Conservation (phyloP, 2,888 invertebrate species). For the Epirrita christyi region DNA sequence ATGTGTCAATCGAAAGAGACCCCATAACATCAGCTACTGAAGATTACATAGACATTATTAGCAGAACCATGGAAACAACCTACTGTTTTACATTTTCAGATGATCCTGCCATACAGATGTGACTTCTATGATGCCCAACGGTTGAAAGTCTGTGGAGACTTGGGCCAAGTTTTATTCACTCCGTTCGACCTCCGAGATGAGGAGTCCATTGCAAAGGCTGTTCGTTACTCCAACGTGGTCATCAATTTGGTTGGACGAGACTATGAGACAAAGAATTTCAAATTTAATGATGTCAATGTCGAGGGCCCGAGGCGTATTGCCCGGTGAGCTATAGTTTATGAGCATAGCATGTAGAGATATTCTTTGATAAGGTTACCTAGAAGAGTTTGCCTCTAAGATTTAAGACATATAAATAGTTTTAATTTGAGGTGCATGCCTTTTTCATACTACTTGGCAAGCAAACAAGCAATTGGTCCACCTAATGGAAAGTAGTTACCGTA, state of each 20-base stretch:
- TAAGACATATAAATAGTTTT: no score
- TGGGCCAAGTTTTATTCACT: conserved; percentile 97
- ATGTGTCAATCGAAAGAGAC: no score
- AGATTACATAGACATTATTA: no score
- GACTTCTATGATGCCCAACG: conserved; percentile 92
- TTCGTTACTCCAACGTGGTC: conserved; percentile 98
- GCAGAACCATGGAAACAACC: no score
- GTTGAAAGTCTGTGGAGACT: conserved; percentile 94
- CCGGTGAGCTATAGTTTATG: conserved; percentile 66
- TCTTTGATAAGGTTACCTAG: no score
- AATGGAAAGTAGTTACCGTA: no score
- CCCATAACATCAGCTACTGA: no score
- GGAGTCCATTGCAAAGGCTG: conserved; percentile 91
- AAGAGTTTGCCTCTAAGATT: no score
- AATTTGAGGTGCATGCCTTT: no score
- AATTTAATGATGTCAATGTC: conserved; percentile 94
- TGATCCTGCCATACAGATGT: conserved; percentile 96
- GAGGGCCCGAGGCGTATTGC: conserved; percentile 94
- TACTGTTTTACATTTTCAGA: conserved; percentile 70
- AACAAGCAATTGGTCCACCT: no score
- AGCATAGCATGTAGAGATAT: not conserved
- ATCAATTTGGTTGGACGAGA: conserved; percentile 97
- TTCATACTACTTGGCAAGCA: no score
- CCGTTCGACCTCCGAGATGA: conserved; percentile 94
- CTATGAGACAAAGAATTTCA: conserved; percentile 96